These are phyloP conservation scores for Nymphalis c-album DNA, from an alignment of 2,888 invertebrate species.

Conservation along the genomic window DNA sequence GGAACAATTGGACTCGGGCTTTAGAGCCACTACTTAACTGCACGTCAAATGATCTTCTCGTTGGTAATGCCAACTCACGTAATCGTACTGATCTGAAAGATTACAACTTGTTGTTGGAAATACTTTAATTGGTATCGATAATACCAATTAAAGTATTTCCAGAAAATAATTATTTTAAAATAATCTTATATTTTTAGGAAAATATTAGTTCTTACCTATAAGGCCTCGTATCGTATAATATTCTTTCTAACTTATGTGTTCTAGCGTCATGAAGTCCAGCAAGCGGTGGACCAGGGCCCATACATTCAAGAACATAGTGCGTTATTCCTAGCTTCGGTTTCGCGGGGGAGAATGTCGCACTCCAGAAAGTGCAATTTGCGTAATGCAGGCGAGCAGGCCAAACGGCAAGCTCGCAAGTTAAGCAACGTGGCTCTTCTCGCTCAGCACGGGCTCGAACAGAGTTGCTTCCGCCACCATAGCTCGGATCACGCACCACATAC, in stretches of 20 bases:
- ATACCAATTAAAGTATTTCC: not conserved
- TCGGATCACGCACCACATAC: conserved; percentile 90
- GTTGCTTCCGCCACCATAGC: conserved; percentile 81
- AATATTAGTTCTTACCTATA: conserved; percentile 66
- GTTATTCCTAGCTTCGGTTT: conserved; percentile 72
- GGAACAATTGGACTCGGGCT: conserved; percentile 92
- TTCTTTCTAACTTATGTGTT: conserved; percentile 88
- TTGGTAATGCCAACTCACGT: conserved; percentile 90
- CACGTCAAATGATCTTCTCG: conserved; percentile 91
- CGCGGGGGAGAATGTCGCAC: conserved; percentile 85
- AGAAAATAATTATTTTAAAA: not conserved
- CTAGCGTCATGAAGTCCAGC: conserved; percentile 89
- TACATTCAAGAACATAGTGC: conserved; percentile 92
- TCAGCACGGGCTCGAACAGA: conserved; percentile 73
- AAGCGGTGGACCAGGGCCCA: conserved; percentile 94
- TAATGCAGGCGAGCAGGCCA: conserved; percentile 91
- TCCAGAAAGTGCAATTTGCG: conserved; percentile 93
- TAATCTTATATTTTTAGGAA: not conserved
- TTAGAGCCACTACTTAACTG: conserved; percentile 91
- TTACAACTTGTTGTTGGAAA: not conserved
- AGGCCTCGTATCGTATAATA: conserved; percentile 88
- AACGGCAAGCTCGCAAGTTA: conserved; percentile 92
- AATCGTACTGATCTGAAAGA: conserved; percentile 82
- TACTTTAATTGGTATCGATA: too few species aligned
- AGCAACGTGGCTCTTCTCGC: conserved; percentile 89